Evolutionary conservation across 2,797 vertebrate species (phyloP).

Genomic region (Lithobates sylvaticus): DNA sequence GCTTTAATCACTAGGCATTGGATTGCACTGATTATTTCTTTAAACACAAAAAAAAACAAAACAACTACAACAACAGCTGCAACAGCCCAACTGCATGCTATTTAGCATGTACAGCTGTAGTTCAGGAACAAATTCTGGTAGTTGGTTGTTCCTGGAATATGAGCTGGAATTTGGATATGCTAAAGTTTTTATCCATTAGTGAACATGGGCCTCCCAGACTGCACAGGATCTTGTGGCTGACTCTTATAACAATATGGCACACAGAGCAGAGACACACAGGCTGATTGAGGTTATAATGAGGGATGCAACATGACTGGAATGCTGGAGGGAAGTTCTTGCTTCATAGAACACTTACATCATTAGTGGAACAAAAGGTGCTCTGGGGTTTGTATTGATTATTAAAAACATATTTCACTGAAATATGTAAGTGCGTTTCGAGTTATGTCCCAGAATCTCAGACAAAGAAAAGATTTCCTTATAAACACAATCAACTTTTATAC

Average conservation of each 20-base stretch:
- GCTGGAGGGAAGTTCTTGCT: slow-evolving; percentile 30
- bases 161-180: not conserved
- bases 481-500: slow-evolving; percentile 34
- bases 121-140: not conserved
- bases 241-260: slow-evolving; percentile 28
- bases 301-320: slow-evolving; percentile 48
- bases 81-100: not conserved
- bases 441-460: slow-evolving; percentile 3
- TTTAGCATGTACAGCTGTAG: not conserved
- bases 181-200: slow-evolving; percentile 10
- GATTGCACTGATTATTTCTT: not conserved
- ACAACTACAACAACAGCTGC: not conserved
- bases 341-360: slow-evolving; percentile 58
- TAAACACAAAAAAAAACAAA: not conserved
- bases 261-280: slow-evolving; percentile 11
- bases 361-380: slow-evolving; percentile 56
- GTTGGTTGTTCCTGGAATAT: not conserved
- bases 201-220: not conserved
- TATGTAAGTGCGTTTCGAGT: slow-evolving; percentile 30
- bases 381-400: slow-evolving; percentile 55
- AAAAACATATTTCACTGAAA: slow-evolving; percentile 53
- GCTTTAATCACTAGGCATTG: not conserved
- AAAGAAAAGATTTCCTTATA: not conserved
- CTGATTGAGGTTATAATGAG: slow-evolving; percentile 44
- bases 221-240: slow-evolving; percentile 4